Evolutionary conservation across 2,797 vertebrate species (phyloP).

Genomic region (Urosaurus nigricauda): DNA sequence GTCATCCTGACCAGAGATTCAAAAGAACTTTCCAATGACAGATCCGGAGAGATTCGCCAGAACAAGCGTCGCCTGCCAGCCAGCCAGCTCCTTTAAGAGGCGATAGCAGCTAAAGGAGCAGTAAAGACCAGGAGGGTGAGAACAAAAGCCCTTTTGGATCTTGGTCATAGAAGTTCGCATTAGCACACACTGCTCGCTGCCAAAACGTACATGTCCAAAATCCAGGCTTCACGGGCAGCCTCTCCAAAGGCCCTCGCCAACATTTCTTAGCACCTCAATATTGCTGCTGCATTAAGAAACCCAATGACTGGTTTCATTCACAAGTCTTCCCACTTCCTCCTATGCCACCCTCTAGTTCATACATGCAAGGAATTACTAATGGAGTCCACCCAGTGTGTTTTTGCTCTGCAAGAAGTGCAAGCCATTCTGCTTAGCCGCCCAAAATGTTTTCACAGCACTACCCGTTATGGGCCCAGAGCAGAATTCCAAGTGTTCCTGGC

Average conservation of each 20-base stretch:
- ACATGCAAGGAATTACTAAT: background rate
- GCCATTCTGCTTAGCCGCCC: background rate
- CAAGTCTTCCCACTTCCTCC: background rate
- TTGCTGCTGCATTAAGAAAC: background rate
- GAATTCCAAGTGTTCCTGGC: background rate
- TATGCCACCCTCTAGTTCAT: background rate
- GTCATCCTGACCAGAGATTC: slow-evolving; percentile 10
- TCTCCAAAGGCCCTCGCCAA: background rate
- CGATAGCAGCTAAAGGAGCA: background rate
- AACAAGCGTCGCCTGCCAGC: slow-evolving; percentile 12
- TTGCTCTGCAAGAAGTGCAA: background rate
- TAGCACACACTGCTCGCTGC: background rate
- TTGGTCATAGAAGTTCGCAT: background rate
- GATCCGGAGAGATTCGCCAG: background rate
- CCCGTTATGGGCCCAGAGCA: background rate
- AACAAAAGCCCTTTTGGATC: background rate
- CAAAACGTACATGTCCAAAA: no score
- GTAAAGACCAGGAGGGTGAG: slow-evolving; percentile 23
- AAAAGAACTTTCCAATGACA: slow-evolving; percentile 27
- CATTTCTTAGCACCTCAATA: background rate
- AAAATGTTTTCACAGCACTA: background rate
- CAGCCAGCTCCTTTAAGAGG: slow-evolving; percentile 30
- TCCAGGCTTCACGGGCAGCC: background rate
- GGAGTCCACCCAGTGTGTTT: background rate
- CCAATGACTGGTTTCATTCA: background rate